Base-by-base conservation (phyloP, 2,113 vertebrate genomes). In the Oncorhynchus kisutch region DNA sequence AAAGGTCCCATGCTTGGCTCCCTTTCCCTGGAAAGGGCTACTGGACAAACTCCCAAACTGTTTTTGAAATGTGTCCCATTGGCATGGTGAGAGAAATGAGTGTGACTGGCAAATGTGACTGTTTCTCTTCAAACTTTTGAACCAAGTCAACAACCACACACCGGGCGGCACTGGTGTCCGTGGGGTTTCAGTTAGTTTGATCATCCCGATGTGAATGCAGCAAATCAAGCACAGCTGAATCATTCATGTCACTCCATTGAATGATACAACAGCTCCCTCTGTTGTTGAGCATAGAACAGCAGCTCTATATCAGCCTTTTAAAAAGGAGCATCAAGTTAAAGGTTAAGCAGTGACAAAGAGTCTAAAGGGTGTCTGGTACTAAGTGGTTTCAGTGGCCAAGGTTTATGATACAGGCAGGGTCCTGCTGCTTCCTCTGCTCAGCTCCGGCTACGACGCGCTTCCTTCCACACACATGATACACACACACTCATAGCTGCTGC, bases 251-350 rank as follows among this genome's bases (percentile, higher is more conserved):
- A 3, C 20, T 64, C 20, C 6, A n/a, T 34, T 72, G 70, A 29
- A 49, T 68, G 49, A 62, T 82, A 11, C 82, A 81, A 86, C 75
- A 83, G 85, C 82, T 86, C 91, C 89, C 88, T 87, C 91, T 92
- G 81, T 85, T 86, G 87, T 69, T 39, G 2, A 7, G 20, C 8
- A 18, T 20, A 2, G 18, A 31, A 8, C 9, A 29, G 5, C 14
- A 14, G 20, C 7, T 31, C 14, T 8, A 3, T 11, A 39, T 22
- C 18, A n/a, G 27, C 24, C 51, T 1, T 5, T 76, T 72, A 87
- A 29, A 71, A 64, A 22, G 18, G 9, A 5, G 0, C 68, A 70
- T 4, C 59, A 64, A 64, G n/a, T n/a, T 3, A 7, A 64, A 29
- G 14, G 29, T 76, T 73, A 22, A 39, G 49, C 70, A 71, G 59